These are phyloP conservation scores for Hafferia zeledoni DNA, from an alignment of 2,797 vertebrate genomes.

Conservation along the genomic window DNA sequence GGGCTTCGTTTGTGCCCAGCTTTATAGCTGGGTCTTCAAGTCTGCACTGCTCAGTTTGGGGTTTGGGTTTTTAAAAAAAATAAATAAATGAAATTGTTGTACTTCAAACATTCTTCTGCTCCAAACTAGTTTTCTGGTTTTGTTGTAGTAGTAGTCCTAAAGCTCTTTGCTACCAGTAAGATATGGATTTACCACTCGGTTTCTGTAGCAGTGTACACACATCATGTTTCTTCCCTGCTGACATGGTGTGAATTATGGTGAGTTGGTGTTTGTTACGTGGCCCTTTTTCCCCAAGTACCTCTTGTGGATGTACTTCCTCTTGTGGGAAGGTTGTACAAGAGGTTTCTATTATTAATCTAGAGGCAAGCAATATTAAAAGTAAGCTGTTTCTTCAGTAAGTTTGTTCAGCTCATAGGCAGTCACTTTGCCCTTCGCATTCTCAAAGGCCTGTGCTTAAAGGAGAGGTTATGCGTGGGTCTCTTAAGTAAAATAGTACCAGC, in stretches of 20 bases:
- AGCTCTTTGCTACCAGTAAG: neutral
- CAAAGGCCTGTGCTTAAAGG: neutral
- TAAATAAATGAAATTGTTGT: neutral
- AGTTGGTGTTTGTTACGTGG: rapidly evolving
- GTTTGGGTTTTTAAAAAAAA: rapidly evolving
- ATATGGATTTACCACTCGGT: too few species aligned
- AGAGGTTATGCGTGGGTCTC: neutral
- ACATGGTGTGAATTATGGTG: rapidly evolving
- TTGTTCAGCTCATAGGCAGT: neutral
- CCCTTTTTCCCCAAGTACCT: neutral
- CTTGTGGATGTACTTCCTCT: neutral
- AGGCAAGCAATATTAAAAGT: neutral
- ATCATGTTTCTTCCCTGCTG: neutral
- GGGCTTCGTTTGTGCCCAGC: neutral
- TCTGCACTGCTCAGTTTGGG: neutral
- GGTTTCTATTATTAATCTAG: neutral
- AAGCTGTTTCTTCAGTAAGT: neutral
- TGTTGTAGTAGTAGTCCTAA: neutral
- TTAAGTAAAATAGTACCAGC: neutral
- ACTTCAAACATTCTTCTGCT: neutral
- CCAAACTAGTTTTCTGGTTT: neutral
- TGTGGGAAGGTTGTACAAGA: neutral
- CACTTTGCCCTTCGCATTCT: neutral
- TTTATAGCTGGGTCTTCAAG: neutral
- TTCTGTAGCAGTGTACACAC: rapidly evolving